Percentiles rank a stretch among this genome's conserved stretches.
phyloP scores from a whole-genome alignment of 2,113 vertebrate genomes.

The Lamprologus lemairii region DNA sequence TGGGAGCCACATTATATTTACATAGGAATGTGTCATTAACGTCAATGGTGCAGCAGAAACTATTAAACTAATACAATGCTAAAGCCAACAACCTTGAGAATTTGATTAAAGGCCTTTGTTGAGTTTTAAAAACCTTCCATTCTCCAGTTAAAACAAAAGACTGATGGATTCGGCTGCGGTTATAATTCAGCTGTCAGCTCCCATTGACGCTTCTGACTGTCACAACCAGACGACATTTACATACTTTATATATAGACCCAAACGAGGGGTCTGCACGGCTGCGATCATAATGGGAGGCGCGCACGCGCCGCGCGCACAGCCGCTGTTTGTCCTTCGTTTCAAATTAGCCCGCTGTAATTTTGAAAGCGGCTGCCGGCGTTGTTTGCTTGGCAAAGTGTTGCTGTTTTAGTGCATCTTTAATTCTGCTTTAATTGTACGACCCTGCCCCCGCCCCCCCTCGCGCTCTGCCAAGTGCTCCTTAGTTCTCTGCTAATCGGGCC shows the following conservation, averaged over 20 bases:
- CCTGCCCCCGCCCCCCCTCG: background rate
- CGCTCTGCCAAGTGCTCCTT: slow-evolving; percentile 64
- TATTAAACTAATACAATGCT: slow-evolving; percentile 97
- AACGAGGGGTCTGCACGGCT: slow-evolving; percentile 58
- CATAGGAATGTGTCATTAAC: slow-evolving; percentile 95
- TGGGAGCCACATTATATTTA: slow-evolving; percentile 85
- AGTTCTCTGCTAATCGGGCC: slow-evolving; percentile 61
- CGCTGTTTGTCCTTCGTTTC: slow-evolving; percentile 77
- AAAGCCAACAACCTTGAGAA: slow-evolving; percentile 93
- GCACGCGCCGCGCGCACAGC: background rate
- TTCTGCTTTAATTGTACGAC: slow-evolving; percentile 68
- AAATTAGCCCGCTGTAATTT: slow-evolving; percentile 77
- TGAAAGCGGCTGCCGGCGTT: slow-evolving; percentile 72
- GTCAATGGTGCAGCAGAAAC: slow-evolving; percentile 93
- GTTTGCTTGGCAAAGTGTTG: slow-evolving; percentile 75
- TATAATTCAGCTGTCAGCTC: slow-evolving; percentile 84
- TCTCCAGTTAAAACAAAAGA: slow-evolving; percentile 80
- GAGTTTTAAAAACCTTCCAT: slow-evolving; percentile 85
- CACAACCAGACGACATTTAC: slow-evolving; percentile 76
- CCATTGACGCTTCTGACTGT: slow-evolving; percentile 78
- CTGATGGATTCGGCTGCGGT: slow-evolving; percentile 77
- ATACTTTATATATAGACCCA: slow-evolving; percentile 80
- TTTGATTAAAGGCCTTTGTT: slow-evolving; percentile 97
- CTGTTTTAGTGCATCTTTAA: slow-evolving; percentile 74
- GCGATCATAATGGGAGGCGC: slow-evolving; percentile 66